Percentiles rank a stretch among this genome's conserved stretches.
phyloP scores from a whole-genome alignment of 2,113 vertebrate genomes.

The Corapipo altera region DNA sequence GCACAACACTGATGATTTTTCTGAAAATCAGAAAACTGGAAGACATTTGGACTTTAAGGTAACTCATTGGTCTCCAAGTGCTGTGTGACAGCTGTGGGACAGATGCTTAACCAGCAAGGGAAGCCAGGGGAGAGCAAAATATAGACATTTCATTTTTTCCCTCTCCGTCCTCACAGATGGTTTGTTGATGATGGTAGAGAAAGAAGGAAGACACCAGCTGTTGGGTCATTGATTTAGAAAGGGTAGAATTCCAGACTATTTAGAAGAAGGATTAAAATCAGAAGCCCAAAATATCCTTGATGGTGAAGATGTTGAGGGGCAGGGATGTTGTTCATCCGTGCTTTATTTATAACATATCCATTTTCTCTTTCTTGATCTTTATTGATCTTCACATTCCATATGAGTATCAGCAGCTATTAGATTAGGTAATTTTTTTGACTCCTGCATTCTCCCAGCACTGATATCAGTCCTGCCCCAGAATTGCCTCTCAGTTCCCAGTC shows the following conservation, averaged over 20 bases:
- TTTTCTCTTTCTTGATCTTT: neutral
- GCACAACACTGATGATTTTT: neutral
- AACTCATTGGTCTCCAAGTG: neutral
- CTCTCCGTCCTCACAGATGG: neutral
- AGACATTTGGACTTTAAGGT: neutral
- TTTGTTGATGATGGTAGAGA: neutral
- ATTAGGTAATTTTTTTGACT: neutral
- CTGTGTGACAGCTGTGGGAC: neutral
- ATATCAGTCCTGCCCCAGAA: neutral
- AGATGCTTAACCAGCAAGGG: neutral
- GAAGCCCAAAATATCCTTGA: neutral
- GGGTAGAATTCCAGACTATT: neutral
- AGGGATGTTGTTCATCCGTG: neutral
- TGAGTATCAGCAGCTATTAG: neutral
- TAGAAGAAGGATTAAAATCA: neutral
- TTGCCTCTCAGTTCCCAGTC: neutral
- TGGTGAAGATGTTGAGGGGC: neutral
- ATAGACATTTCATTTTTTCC: neutral
- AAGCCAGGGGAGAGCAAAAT: neutral
- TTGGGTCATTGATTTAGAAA: conserved; percentile 7
- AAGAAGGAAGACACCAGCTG: conserved; percentile 19
- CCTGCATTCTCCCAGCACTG: neutral
- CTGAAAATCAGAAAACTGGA: neutral
- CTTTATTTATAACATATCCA: neutral
- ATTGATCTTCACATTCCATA: neutral